These are phyloP conservation scores for Scarus forsteni DNA, from an alignment of 2,797 vertebrate genomes.

Conservation along the genomic window DNA sequence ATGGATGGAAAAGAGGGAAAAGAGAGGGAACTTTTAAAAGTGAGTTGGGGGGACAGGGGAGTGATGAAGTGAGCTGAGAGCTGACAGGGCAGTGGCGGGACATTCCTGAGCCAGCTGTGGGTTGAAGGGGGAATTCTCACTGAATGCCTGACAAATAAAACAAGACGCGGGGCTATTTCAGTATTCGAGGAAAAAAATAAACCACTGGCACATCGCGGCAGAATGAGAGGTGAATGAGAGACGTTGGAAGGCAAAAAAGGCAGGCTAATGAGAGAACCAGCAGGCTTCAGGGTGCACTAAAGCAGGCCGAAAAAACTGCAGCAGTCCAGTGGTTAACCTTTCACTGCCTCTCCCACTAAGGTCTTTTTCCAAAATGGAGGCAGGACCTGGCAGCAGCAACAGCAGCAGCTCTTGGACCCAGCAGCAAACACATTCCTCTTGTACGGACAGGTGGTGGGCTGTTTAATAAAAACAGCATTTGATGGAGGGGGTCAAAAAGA, in stretches of 20 bases:
- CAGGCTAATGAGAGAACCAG: constrained; percentile 78
- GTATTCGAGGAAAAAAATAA: constrained; percentile 63
- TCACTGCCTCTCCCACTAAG: constrained; percentile 63
- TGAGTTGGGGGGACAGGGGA: constrained; percentile 53
- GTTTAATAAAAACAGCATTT: constrained; percentile 82
- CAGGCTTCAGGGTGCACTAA: constrained; percentile 56
- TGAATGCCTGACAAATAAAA: constrained; percentile 83
- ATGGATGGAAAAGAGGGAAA: constrained; percentile 33
- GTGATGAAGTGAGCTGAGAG: constrained; percentile 76
- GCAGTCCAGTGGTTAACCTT: constrained; percentile 77
- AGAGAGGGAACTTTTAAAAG: constrained; percentile 46
- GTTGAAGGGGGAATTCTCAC: constrained; percentile 85
- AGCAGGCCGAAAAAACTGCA: constrained; percentile 65
- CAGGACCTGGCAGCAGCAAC: constrained; percentile 47
- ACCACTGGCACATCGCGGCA: constrained; percentile 61
- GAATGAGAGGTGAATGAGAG: constrained; percentile 62
- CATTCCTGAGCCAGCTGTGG: constrained; percentile 87
- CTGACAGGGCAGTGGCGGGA: constrained; percentile 72
- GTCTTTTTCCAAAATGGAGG: constrained; percentile 59
- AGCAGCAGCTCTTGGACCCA: constrained; percentile 26
- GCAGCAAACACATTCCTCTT: constrained; percentile 66
- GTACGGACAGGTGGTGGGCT: constrained; percentile 77
- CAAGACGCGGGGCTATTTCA: constrained; percentile 80
- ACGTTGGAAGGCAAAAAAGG: constrained; percentile 66
- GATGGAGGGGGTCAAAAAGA: constrained; percentile 53